These are phyloP conservation scores for Himalopsyche kuldschensis DNA, from an alignment of 2,888 invertebrate genomes.

Conservation along the genomic window DNA sequence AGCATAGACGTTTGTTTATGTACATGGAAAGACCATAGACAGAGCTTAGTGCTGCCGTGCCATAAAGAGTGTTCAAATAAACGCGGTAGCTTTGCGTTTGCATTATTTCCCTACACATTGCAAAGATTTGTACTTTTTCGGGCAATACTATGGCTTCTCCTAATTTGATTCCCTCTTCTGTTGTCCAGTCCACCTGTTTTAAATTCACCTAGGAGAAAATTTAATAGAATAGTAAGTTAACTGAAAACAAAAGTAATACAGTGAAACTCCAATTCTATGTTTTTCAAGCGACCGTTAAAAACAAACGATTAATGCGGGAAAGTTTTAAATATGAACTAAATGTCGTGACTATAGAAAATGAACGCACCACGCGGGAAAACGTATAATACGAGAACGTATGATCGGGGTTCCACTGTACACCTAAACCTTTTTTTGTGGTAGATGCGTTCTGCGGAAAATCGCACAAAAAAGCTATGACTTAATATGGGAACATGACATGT, in stretches of 20 bases:
- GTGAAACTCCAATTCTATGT: no score
- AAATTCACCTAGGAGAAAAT: conserved; percentile 59
- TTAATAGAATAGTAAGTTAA: not conserved
- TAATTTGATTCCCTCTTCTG: conserved; percentile 64
- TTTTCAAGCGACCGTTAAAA: no score
- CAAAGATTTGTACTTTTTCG: conserved; percentile 78
- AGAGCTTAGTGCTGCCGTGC: conserved; percentile 53
- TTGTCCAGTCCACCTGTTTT: conserved; percentile 66
- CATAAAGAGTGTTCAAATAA: conserved; percentile 59
- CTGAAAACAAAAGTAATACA: not conserved
- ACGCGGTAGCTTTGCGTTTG: conserved; percentile 63
- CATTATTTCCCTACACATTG: conserved; percentile 74
- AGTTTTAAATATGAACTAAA: no score
- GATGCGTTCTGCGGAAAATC: no score
- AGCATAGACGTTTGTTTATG: conserved; percentile 59
- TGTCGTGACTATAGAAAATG: no score
- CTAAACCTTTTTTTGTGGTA: no score
- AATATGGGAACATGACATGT: no score
- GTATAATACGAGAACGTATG: no score
- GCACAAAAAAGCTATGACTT: no score
- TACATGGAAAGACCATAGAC: conserved; percentile 58
- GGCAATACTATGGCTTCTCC: conserved; percentile 71
- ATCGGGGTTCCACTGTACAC: no score
- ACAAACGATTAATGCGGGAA: no score
- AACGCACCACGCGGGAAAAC: no score